Percentiles rank a stretch among this genome's conserved stretches.
phyloP scores from a whole-genome alignment of 2,888 invertebrate genomes.

The Polyommatus icarus region DNA sequence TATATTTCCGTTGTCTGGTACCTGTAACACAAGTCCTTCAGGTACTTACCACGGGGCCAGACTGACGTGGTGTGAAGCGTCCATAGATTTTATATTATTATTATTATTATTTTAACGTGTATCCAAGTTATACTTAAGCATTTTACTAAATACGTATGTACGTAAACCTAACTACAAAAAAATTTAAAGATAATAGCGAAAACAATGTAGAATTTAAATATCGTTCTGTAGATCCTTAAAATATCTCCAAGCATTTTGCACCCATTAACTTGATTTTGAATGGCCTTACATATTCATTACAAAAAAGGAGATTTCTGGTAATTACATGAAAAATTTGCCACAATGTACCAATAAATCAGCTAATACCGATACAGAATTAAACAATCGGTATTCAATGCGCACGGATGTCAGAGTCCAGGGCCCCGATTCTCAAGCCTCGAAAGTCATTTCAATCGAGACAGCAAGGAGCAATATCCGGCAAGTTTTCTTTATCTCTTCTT shows the following conservation, averaged over 20 bases:
- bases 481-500: too few species aligned
- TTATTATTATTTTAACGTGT: too few species aligned
- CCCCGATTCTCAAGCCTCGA: background rate
- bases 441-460: background rate
- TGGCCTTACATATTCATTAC: slow-evolving; percentile 16
- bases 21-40: too few species aligned
- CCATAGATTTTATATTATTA: too few species aligned
- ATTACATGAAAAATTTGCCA: slow-evolving; percentile 40
- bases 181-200: background rate
- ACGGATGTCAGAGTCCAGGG: slow-evolving; percentile 58
- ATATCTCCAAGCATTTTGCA: background rate
- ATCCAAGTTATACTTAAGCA: too few species aligned
- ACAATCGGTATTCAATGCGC: slow-evolving; percentile 67
- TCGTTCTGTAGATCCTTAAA: background rate
- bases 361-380: slow-evolving; percentile 41
- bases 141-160: background rate
- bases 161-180: background rate
- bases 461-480: too few species aligned
- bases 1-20: too few species aligned
- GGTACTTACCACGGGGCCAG: too few species aligned
- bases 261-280: background rate
- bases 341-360: slow-evolving; percentile 62
- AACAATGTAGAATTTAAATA: background rate
- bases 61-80: too few species aligned
- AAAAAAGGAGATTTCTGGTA: slow-evolving; percentile 42